Evolutionary conservation across 1,140 invertebrate genomes (phyloP).

Genomic region (Diorhabda carinulata): DNA sequence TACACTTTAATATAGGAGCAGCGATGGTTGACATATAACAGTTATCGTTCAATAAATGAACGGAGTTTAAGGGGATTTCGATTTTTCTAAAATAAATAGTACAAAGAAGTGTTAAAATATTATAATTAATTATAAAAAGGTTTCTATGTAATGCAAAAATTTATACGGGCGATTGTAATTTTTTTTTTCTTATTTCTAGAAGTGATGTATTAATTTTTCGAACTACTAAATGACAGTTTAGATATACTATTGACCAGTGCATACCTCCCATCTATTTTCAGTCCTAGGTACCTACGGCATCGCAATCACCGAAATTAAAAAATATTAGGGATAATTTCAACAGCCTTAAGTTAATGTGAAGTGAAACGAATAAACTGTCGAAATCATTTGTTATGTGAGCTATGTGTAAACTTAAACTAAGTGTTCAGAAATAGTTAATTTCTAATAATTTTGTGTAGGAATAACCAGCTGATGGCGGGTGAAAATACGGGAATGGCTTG

Average conservation of each 20-base stretch:
- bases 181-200: too few relatives aligned
- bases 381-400: conserved; percentile 27
- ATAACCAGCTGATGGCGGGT: conserved; percentile 50
- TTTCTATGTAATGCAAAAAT: too few relatives aligned
- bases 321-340: conserved; percentile 28
- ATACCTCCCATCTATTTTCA: conserved; percentile 49
- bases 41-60: too few relatives aligned
- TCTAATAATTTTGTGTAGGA: conserved; percentile 40
- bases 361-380: conserved; percentile 15
- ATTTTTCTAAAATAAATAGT: too few relatives aligned
- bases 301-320: conserved; percentile 41
- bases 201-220: background rate
- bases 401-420: conserved; percentile 31
- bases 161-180: too few relatives aligned
- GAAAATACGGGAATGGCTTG: conserved; percentile 41
- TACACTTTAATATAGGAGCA: too few relatives aligned
- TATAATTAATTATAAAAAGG: too few relatives aligned
- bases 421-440: conserved; percentile 28
- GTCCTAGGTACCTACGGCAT: conserved; percentile 49
- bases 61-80: too few relatives aligned
- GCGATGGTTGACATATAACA: too few relatives aligned
- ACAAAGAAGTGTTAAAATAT: too few relatives aligned
- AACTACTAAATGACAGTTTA: background rate
- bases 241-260: conserved; percentile 27
- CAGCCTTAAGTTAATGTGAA: conserved; percentile 14